Conservation (phyloP, 2,113 vertebrate species). For the pig (Sus scrofa) region DNA sequence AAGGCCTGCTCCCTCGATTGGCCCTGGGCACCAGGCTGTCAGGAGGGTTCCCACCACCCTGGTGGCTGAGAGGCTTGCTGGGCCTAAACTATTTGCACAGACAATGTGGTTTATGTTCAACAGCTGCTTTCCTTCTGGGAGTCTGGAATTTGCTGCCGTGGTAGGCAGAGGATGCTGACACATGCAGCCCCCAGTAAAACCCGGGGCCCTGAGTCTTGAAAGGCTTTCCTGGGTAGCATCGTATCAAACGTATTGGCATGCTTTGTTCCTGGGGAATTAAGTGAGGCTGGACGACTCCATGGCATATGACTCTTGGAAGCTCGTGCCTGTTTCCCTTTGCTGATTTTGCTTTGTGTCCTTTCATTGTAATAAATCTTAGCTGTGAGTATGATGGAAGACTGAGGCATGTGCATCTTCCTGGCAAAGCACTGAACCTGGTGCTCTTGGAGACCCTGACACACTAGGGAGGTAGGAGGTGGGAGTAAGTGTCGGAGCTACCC, state of each 20-base stretch:
- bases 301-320: not conserved
- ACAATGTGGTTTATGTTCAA: not conserved
- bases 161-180: not conserved
- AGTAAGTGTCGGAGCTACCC: not conserved
- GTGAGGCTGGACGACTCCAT: too few species aligned
- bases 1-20: not conserved
- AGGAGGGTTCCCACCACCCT: not conserved
- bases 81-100: not conserved
- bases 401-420: not conserved
- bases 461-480: not conserved
- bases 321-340: not conserved
- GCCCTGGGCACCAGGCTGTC: not conserved
- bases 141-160: not conserved
- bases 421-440: not conserved
- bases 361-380: not conserved
- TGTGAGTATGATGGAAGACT: too few species aligned
- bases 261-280: not conserved
- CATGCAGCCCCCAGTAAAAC: not conserved
- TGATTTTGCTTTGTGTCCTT: not conserved
- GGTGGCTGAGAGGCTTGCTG: not conserved
- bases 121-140: not conserved
- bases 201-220: not conserved
- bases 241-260: rapidly evolving
- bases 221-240: not conserved
- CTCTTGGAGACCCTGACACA: not conserved